phyloP scores from a whole-genome alignment of 23 tunicate genomes.

The Diplosoma virens region DNA sequence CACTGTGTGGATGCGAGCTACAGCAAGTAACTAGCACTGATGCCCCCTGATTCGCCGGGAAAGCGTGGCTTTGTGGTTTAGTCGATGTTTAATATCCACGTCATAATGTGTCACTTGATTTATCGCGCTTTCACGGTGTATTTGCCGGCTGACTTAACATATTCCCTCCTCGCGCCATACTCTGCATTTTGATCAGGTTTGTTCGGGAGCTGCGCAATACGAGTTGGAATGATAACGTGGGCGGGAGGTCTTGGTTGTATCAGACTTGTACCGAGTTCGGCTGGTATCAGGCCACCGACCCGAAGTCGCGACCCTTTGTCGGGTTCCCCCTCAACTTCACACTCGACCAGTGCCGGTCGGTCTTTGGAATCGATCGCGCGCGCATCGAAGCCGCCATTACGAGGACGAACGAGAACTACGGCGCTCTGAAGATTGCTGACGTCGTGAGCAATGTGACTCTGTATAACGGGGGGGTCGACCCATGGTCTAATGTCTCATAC shows the following conservation, averaged over 20 bases:
- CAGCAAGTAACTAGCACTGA: conserved; percentile 28
- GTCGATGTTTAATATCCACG: too few relatives aligned
- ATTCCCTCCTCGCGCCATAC: too few relatives aligned
- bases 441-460: conserved; percentile 65
- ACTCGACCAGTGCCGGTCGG: conserved; percentile 34
- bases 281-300: conserved; percentile 75
- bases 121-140: too few relatives aligned
- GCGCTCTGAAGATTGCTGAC: conserved; percentile 20
- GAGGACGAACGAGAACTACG: conserved; percentile 19
- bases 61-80: too few relatives aligned
- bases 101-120: too few relatives aligned
- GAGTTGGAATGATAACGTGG: conserved; percentile 38
- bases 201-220: conserved; percentile 2
- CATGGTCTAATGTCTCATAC: conserved; percentile 70
- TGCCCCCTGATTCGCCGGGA: background rate
- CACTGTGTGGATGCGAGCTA: conserved; percentile 45
- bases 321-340: conserved; percentile 57
- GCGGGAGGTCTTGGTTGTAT: conserved; percentile 48
- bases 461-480: conserved; percentile 82
- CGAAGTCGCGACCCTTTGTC: conserved; percentile 56
- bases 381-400: conserved; percentile 16
- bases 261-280: conserved; percentile 93
- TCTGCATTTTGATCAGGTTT: too few relatives aligned
- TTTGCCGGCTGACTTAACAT: too few relatives aligned
- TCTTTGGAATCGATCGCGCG: conserved; percentile 36